These are phyloP conservation scores for Apotomis turbidana DNA, from an alignment of 2,888 invertebrate genomes.

Conservation along the genomic window DNA sequence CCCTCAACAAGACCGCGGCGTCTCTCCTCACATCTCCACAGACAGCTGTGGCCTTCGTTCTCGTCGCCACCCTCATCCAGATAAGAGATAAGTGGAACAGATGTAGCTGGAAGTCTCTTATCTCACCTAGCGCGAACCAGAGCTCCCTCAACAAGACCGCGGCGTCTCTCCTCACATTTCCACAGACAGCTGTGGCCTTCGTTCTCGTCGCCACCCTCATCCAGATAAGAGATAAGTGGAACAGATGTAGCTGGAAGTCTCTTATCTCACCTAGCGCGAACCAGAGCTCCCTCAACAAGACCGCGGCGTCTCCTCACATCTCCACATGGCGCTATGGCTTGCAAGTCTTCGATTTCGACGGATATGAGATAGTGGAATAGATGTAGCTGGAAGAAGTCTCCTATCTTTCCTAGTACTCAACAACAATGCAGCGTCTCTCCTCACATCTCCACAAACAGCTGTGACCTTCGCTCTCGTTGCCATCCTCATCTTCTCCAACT, in stretches of 20 bases:
- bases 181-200: neutral
- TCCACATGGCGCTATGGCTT: neutral
- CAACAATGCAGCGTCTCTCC: neutral
- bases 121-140: neutral
- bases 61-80: neutral
- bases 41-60: neutral
- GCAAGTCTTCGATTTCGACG: constrained; percentile 50
- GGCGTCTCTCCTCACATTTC: neutral
- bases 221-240: too few species aligned
- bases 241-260: too few species aligned
- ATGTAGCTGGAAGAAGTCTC: too few species aligned
- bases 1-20: constrained; percentile 91
- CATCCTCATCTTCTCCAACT: neutral
- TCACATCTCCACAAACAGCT: neutral
- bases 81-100: too few species aligned
- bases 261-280: neutral
- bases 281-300: neutral
- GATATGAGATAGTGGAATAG: too few species aligned
- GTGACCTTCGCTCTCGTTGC: neutral
- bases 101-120: too few species aligned
- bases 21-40: constrained; percentile 70
- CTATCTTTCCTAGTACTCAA: neutral
- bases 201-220: too few species aligned
- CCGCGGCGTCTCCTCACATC: neutral
- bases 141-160: neutral